Conservation (phyloP, 2,888 invertebrate genomes). For the Aleiodes leptofemur region DNA sequence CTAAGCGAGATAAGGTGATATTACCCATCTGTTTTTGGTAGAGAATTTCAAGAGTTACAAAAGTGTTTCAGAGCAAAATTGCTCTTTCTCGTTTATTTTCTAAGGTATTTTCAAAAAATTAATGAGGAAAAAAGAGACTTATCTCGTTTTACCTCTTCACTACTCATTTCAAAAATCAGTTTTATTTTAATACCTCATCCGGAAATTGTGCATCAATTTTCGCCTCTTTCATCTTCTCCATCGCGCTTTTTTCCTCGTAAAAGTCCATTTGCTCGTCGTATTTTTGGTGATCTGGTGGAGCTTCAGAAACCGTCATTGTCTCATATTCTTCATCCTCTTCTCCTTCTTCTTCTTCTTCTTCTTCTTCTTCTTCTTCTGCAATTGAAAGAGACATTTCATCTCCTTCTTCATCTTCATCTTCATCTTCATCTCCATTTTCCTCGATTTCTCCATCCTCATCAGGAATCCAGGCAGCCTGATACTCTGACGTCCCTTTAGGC, state of each 20-base stretch:
- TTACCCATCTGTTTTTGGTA: no score
- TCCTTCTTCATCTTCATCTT: slow-evolving; percentile 59
- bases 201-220: slow-evolving; percentile 91
- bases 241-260: slow-evolving; percentile 86
- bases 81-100: no score
- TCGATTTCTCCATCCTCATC: slow-evolving; percentile 79
- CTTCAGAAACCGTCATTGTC: slow-evolving; percentile 76
- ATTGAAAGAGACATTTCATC: slow-evolving; percentile 74
- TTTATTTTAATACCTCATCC: no score
- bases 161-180: no score
- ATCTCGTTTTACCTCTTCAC: no score
- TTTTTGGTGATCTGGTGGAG: slow-evolving; percentile 71
- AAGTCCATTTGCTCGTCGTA: slow-evolving; percentile 80
- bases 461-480: slow-evolving; percentile 96
- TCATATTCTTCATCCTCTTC: slow-evolving; percentile 83
- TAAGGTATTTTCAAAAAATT: no score
- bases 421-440: neutral
- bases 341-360: slow-evolving; percentile 75
- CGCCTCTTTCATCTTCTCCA: slow-evolving; percentile 83
- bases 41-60: no score
- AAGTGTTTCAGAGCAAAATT: no score
- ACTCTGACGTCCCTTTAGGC: slow-evolving; percentile 96
- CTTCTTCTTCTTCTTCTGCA: slow-evolving; percentile 66
- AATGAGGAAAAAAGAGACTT: no score
- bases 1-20: no score